Conservation (phyloP, 2,888 invertebrate genomes). For the Exephanes ischioxanthus region DNA sequence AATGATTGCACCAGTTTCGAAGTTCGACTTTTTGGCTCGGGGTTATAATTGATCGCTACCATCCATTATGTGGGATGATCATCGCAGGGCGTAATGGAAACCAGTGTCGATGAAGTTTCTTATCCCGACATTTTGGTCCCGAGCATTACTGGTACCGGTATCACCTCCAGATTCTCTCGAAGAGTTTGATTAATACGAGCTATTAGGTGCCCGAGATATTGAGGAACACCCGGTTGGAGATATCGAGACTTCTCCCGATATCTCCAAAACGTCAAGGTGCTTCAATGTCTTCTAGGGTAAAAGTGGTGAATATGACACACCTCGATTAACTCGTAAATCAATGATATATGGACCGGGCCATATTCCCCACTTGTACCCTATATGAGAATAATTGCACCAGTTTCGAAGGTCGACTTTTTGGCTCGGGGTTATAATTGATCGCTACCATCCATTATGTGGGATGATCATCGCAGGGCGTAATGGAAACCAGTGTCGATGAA, state of each 20-base stretch:
- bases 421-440: conserved; percentile 43
- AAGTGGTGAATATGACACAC: too few species aligned
- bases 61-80: conserved; percentile 25
- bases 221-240: conserved; percentile 48
- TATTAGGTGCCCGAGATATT: conserved; percentile 73
- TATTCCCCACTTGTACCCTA: too few species aligned
- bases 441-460: conserved; percentile 27
- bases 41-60: conserved; percentile 50
- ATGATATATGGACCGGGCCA: too few species aligned
- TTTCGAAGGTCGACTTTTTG: background rate
- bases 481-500: conserved; percentile 31
- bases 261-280: conserved; percentile 23
- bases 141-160: background rate
- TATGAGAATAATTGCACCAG: conserved; percentile 39
- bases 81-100: conserved; percentile 44
- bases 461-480: conserved; percentile 39
- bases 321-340: too few species aligned
- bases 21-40: background rate
- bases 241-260: background rate
- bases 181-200: conserved; percentile 74
- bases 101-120: conserved; percentile 34
- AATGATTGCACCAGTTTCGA: conserved; percentile 38
- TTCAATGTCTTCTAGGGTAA: background rate
- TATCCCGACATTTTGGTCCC: conserved; percentile 43
- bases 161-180: conserved; percentile 66